Evolutionary conservation across 2,113 vertebrate species (phyloP).

Genomic region (Benitochromis conjunctus): DNA sequence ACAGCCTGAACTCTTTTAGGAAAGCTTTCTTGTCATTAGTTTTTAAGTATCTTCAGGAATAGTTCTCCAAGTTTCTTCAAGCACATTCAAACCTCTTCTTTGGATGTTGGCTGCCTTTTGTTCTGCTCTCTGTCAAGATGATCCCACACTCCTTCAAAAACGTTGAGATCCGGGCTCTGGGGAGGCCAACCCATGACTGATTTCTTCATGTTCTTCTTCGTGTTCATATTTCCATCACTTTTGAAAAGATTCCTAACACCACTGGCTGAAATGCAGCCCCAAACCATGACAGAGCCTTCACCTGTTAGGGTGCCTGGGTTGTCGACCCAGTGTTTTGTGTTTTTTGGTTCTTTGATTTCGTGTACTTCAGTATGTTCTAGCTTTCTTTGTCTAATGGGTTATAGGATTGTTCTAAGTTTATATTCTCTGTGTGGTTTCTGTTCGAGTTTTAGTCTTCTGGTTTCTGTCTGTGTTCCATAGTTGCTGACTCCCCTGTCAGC

Average conservation of each 20-base stretch:
- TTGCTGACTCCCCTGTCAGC: too few species aligned
- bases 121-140: background rate
- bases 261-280: background rate
- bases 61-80: background rate
- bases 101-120: background rate
- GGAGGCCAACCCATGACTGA: background rate
- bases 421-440: too few species aligned
- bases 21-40: background rate
- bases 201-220: too few species aligned
- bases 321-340: too few species aligned
- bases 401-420: too few species aligned
- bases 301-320: too few species aligned
- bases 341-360: too few species aligned
- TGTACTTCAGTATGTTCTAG: too few species aligned
- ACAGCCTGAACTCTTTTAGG: background rate
- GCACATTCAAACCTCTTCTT: background rate
- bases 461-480: too few species aligned
- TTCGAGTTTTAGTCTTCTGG: too few species aligned
- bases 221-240: background rate
- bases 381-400: too few species aligned
- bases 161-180: rapidly evolving
- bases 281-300: background rate
- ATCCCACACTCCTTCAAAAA: background rate
- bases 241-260: background rate
- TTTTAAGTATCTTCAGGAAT: background rate